A percentile compares a stretch with the other conserved stretches of the same genome.
These are phyloP conservation scores for Gallirallus australis DNA, from an alignment of 2,797 vertebrate species.

Conservation along the genomic window DNA sequence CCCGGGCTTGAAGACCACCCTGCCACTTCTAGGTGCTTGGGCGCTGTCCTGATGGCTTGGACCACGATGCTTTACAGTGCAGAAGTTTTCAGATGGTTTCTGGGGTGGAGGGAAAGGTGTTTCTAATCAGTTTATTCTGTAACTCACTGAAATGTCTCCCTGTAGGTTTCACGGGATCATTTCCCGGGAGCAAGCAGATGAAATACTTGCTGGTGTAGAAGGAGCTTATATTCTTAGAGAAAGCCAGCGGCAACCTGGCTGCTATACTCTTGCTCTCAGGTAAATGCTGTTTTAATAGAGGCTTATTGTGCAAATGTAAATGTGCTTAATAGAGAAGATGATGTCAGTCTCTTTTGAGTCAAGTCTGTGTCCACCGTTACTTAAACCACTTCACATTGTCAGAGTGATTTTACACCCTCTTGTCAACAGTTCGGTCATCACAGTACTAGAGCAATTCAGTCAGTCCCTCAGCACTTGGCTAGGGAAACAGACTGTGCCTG, in stretches of 20 bases:
- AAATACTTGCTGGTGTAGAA: conserved; percentile 88
- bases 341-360: not conserved
- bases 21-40: not conserved
- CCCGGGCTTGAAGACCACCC: not conserved
- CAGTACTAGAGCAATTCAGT: not conserved
- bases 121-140: not conserved
- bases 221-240: conserved; percentile 97
- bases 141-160: not conserved
- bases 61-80: fast-evolving
- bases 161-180: conserved; percentile 94
- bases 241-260: conserved; percentile 95
- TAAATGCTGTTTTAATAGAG: conserved; percentile 47
- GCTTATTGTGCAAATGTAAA: not conserved
- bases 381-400: not conserved
- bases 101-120: not conserved
- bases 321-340: not conserved
- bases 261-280: conserved; percentile 95
- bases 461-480: not conserved
- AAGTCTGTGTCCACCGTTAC: not conserved
- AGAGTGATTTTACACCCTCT: not conserved
- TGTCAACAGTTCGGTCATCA: not conserved
- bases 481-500: not conserved
- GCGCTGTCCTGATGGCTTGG: not conserved
- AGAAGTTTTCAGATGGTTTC: not conserved
- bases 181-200: conserved; percentile 92